Base-by-base conservation (phyloP, 2,797 vertebrate genomes). In the Aeoliscus strigatus region DNA sequence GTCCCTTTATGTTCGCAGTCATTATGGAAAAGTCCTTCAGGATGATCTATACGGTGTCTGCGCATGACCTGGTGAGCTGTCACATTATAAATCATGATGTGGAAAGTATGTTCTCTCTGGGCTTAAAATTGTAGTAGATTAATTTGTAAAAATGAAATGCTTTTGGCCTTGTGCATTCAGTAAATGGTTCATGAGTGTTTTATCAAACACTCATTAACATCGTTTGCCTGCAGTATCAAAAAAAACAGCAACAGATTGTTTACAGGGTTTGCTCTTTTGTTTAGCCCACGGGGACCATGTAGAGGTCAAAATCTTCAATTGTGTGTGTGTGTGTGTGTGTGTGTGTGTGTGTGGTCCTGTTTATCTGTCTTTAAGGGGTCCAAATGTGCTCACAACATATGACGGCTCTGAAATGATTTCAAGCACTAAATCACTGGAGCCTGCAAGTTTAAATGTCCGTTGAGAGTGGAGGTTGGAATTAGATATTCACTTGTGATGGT, bases 101-200 rank as follows among this genome's bases (percentile, higher is more conserved):
- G 4, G 30, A 30, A 7, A 51, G 34, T 9, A 13, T 12, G 7
- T 10, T 3, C 3, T 14, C 4, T 21, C 8, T 24, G 2, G 0
- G 12, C 16, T 21, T 9, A 15, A 8, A 27, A 18, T 31, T 8
- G 39, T 32, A 39, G 26, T 26, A 14, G 29, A 33, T 16, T 34
- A 4, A 28, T 33, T 9, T 23, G 10, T 28, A 30, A 35, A 65
- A 40, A 29, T 39, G 31, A 29, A 39, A 27, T 40, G 46, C 4
- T 35, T 48, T 39, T 34, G 44, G 25, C 25, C 14, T n/a, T 27
- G 18, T 38, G 42, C 18, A 46, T 27, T 36, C 28, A 27, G 27
- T 57, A 64, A 64, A 51, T 24, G 9, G 31, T 56, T 56, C 66
- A 70, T 79, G 61, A 31, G 42, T 26, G 12, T 44, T 63, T 56